Percentiles rank a stretch among this genome's conserved stretches.
phyloP scores from a whole-genome alignment of 1,140 invertebrate species.

The Tetraneura akinire region DNA sequence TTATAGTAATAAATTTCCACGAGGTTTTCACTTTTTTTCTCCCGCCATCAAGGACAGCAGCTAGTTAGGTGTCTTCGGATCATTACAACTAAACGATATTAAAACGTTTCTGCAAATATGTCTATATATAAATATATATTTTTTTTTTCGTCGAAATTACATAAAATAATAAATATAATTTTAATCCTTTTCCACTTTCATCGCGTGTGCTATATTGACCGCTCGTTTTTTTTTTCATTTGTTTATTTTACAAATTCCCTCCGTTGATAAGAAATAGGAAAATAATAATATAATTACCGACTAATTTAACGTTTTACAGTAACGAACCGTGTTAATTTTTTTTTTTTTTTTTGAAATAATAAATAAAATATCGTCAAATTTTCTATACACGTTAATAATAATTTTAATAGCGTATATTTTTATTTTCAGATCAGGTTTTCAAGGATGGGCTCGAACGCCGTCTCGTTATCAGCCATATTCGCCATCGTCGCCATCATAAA shows the following conservation, averaged over 20 bases:
- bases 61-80: neutral
- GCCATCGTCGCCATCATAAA: neutral
- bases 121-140: too few species aligned
- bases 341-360: too few species aligned
- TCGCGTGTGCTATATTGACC: neutral
- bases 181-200: constrained; percentile 2
- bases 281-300: neutral
- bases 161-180: neutral
- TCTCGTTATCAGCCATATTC: neutral
- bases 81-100: neutral
- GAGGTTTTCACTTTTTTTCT: neutral
- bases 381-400: too few species aligned
- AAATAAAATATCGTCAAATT: too few species aligned
- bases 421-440: neutral
- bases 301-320: too few species aligned
- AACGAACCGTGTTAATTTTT: too few species aligned
- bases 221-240: neutral
- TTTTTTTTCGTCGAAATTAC: too few species aligned
- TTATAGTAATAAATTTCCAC: neutral
- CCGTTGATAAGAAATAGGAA: neutral
- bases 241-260: neutral
- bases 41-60: neutral
- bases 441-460: constrained; percentile 18
- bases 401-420: too few species aligned
- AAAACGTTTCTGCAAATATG: neutral